These are phyloP conservation scores for Paramormyrops kingsleyae DNA, from an alignment of 2,113 vertebrate genomes.

Conservation along the genomic window DNA sequence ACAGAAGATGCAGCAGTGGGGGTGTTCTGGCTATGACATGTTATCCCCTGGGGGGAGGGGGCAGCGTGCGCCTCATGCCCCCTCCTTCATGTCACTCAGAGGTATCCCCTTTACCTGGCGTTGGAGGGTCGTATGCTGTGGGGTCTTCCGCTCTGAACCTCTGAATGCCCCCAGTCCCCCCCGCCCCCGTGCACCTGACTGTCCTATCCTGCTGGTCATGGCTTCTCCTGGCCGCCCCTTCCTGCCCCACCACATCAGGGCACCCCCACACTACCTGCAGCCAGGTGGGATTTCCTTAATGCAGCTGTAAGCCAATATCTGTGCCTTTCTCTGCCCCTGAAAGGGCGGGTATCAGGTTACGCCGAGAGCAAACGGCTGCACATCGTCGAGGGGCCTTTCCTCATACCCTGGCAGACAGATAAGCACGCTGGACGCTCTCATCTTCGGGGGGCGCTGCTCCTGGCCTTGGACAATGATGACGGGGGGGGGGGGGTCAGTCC, in stretches of 20 bases:
- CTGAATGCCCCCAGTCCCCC: not conserved
- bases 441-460: not conserved
- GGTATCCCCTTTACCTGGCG: not conserved
- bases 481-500: slow-evolving; percentile 36
- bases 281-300: slow-evolving; percentile 17
- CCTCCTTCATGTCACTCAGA: not conserved
- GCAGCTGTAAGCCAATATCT: slow-evolving; percentile 8
- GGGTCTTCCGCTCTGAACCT: not conserved
- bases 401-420: slow-evolving; percentile 1
- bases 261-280: not conserved
- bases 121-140: not conserved
- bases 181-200: not conserved
- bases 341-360: slow-evolving; percentile 13
- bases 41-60: slow-evolving; percentile 39
- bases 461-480: slow-evolving; percentile 35
- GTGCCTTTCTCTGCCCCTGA: slow-evolving; percentile 4
- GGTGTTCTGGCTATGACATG: slow-evolving; percentile 19
- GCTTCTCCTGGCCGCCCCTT: not conserved
- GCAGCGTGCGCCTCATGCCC: not conserved
- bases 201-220: not conserved
- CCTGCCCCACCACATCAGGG: not conserved
- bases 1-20: slow-evolving; percentile 47
- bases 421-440: not conserved
- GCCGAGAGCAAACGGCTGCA: not conserved
- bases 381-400: slow-evolving; percentile 3